Percentiles rank a stretch among this genome's conserved stretches.
Evolutionary conservation across 2,888 invertebrate genomes (phyloP).

Genomic region (Nycteola revayana): DNA sequence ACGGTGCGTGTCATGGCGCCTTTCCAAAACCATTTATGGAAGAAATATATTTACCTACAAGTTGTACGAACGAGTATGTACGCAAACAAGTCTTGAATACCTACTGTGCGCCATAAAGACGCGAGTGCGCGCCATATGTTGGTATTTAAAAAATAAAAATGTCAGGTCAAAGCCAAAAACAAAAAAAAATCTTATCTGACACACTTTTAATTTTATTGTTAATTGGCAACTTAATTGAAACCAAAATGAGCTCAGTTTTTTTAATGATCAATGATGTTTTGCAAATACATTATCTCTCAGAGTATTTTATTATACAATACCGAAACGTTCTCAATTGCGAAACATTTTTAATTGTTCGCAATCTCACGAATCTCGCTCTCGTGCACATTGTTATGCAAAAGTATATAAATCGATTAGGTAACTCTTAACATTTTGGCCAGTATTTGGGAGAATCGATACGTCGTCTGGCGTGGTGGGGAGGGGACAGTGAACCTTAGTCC

Average conservation of each 20-base stretch:
- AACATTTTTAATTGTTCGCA: slow-evolving; percentile 20
- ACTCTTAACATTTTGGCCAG: slow-evolving; percentile 29
- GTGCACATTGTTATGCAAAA: slow-evolving; percentile 34
- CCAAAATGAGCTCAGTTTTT: no score
- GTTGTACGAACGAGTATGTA: slow-evolving; percentile 43
- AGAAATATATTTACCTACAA: slow-evolving; percentile 27
- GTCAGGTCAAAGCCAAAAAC: no score
- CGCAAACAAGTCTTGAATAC: slow-evolving; percentile 37
- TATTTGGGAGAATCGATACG: slow-evolving; percentile 42
- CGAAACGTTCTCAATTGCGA: slow-evolving; percentile 20
- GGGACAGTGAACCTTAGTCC: slow-evolving; percentile 59
- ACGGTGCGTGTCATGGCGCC: slow-evolving; percentile 59
- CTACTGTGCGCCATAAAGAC: slow-evolving; percentile 43
- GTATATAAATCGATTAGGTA: slow-evolving; percentile 33
- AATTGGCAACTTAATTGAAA: no score
- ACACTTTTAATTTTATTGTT: no score
- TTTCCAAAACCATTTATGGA: slow-evolving; percentile 64
- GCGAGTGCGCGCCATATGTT: slow-evolving; percentile 60
- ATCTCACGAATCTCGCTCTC: slow-evolving; percentile 18
- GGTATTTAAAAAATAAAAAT: neutral
- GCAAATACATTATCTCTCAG: no score
- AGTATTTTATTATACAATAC: slow-evolving; percentile 14
- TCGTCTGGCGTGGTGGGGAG: slow-evolving; percentile 43
- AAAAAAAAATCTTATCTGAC: slow-evolving; percentile 1
- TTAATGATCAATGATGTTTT: no score